Base-by-base conservation (phyloP, 2,113 vertebrate genomes). In the Anguilla japonica region DNA sequence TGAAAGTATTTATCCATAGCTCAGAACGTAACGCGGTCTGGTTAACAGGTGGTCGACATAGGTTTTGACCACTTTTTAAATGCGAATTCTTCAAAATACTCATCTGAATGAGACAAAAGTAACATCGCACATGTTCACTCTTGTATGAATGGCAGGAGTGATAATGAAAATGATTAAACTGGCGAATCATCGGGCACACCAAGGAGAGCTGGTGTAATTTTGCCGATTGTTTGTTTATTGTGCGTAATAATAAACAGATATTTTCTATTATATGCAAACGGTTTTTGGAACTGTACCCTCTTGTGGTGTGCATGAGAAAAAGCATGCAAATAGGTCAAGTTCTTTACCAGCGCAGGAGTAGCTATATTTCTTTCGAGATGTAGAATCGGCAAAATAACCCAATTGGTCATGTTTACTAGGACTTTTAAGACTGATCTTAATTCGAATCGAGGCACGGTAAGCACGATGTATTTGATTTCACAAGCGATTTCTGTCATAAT, bases 251-350 rank as follows among this genome's bases (percentile, higher is more conserved):
- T 75, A 26, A 75, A 75, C 5, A 75, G 26, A 75, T 75, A 34
- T n/a, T n/a, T 34, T 75, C 11, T 9, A n/a, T 13, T 75, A 34
- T 26, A 26, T 5, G 18, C 2, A 26, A 67, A 22, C 60, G n/a
- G n/a, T 75, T 14, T 34, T 75, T 75, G 71, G 34, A 82, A 50
- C 81, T 43, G 43, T 82, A 50, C 81, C 81, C 81, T 82, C 81
- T 82, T 82, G 81, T 82, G 81, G 81, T 50, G 41, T 53, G 26
- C 81, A n/a, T 53, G 41, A 43, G 81, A n/a, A 82, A 82, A 50
- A 40, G 81, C 81, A 82, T 53, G 18, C 46, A 46, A 82, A 82
- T 50, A 50, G n/a, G 81, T 50, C 20, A 34, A 50, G 79, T 81
- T 82, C 41, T 34, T 81, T 82, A 13, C 26, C 81, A 29, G 26